Evolutionary conservation across 2,888 invertebrate species (phyloP).

Genomic region (Yponomeuta evonymella): DNA sequence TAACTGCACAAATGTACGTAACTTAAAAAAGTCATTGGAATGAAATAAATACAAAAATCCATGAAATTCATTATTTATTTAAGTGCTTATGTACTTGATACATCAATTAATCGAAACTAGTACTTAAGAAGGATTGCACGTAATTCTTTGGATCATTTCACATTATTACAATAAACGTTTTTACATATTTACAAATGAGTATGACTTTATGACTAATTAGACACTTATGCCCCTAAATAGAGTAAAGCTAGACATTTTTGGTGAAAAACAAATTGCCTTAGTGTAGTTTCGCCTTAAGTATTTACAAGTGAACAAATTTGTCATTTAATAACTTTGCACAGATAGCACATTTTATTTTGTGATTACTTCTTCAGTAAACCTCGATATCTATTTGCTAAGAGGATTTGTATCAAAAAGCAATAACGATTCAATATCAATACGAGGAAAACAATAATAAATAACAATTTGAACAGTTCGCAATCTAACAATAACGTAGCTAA

Average conservation of each 20-base stretch:
- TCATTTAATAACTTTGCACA: too few species aligned
- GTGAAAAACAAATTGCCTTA: too few species aligned
- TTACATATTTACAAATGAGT: slow-evolving; percentile 12
- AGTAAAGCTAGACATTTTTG: too few species aligned
- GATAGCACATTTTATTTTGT: too few species aligned
- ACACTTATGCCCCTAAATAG: not conserved
- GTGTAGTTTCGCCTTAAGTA: too few species aligned
- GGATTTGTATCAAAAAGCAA: not conserved
- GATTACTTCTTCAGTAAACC: not conserved
- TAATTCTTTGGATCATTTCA: slow-evolving; percentile 56
- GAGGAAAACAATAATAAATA: slow-evolving; percentile 22
- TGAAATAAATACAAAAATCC: slow-evolving; percentile 13
- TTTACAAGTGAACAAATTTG: too few species aligned
- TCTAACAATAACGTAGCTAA: slow-evolving; percentile 20
- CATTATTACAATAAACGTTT: slow-evolving; percentile 27
- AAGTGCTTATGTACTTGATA: slow-evolving; percentile 12
- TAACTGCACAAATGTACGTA: too few species aligned
- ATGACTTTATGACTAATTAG: not conserved
- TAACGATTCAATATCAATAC: slow-evolving; percentile 10
- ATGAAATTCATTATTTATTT: slow-evolving; percentile 12
- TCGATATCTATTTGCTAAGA: not conserved
- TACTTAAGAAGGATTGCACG: slow-evolving; percentile 62
- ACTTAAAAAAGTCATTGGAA: too few species aligned
- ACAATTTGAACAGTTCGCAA: slow-evolving; percentile 21
- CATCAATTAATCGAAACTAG: slow-evolving; percentile 25